A percentile compares a stretch with the other conserved stretches of the same genome.
These are phyloP conservation scores for Temnothorax rugatulus DNA, from an alignment of 2,888 invertebrate genomes.

Conservation along the genomic window DNA sequence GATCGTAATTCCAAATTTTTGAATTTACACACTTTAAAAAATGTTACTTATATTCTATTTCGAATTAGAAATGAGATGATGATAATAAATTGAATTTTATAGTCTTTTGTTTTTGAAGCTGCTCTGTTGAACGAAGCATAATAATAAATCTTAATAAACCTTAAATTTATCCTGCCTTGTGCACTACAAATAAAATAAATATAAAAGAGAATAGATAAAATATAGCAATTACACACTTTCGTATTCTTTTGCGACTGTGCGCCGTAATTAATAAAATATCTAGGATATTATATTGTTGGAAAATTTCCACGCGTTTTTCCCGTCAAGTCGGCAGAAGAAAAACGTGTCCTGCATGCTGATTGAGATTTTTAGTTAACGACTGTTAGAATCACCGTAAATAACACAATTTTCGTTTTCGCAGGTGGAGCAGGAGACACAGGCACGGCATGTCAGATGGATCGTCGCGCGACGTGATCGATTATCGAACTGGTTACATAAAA, in stretches of 20 bases:
- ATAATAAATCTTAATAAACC: neutral
- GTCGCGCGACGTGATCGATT: slow-evolving; percentile 91
- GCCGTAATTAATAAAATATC: neutral
- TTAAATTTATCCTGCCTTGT: neutral
- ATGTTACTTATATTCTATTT: neutral
- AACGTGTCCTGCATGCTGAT: slow-evolving; percentile 36
- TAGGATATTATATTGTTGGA: neutral
- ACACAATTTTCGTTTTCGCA: slow-evolving; percentile 83
- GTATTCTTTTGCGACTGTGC: neutral
- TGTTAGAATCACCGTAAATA: slow-evolving; percentile 15
- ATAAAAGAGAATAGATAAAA: slow-evolving; percentile 1
- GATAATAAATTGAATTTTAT: neutral
- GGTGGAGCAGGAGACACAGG: slow-evolving; percentile 94
- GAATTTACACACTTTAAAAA: neutral
- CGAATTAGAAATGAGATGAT: neutral
- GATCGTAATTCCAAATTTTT: neutral
- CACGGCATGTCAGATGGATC: slow-evolving; percentile 87
- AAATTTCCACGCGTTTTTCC: slow-evolving; percentile 35
- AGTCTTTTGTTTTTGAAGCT: neutral
- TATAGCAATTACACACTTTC: neutral
- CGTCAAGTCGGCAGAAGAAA: neutral
- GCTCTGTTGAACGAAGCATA: neutral
- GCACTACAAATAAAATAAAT: neutral
- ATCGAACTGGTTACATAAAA: slow-evolving; percentile 95
- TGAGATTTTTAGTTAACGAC: neutral